phyloP scores from a whole-genome alignment of 2,113 vertebrate species.

The Oreotrochilus melanogaster region DNA sequence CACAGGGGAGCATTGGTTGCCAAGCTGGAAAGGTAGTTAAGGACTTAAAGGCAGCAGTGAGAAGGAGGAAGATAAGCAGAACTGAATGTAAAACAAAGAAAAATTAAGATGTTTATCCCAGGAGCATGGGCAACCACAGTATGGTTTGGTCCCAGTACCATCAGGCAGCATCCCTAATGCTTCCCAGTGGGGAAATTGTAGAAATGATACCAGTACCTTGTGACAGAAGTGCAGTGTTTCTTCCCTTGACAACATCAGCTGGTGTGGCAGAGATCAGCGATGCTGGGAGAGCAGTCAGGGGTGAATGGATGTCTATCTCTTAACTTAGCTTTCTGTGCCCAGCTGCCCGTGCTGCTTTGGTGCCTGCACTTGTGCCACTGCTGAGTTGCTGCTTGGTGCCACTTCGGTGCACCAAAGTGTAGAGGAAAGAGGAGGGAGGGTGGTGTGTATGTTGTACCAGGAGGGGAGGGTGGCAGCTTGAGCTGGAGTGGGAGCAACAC shows the following conservation, averaged over 20 bases:
- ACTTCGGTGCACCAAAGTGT: fast-evolving
- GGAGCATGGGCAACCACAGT: not conserved
- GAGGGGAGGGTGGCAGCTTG: not conserved
- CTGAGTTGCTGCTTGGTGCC: not conserved
- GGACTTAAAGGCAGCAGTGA: not conserved
- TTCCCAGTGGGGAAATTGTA: not conserved
- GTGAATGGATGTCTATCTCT: not conserved
- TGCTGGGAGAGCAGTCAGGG: not conserved
- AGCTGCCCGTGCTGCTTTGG: not conserved
- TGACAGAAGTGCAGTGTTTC: not conserved
- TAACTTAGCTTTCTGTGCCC: not conserved
- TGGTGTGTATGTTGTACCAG: too few relatives aligned
- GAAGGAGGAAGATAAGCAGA: not conserved
- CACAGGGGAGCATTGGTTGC: not conserved
- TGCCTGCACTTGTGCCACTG: fast-evolving
- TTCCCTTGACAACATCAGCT: not conserved
- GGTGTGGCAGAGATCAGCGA: not conserved
- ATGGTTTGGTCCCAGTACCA: not conserved
- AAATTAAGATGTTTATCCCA: not conserved
- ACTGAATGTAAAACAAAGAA: not conserved
- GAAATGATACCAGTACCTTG: not conserved
- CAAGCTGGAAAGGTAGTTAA: not conserved
- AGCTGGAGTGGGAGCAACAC: not conserved
- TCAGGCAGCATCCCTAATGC: fast-evolving
- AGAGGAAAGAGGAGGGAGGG: not conserved